Conservation (phyloP, 37 sponge, comb jelly and placozoan species). For the Chondrosia reniformis region DNA sequence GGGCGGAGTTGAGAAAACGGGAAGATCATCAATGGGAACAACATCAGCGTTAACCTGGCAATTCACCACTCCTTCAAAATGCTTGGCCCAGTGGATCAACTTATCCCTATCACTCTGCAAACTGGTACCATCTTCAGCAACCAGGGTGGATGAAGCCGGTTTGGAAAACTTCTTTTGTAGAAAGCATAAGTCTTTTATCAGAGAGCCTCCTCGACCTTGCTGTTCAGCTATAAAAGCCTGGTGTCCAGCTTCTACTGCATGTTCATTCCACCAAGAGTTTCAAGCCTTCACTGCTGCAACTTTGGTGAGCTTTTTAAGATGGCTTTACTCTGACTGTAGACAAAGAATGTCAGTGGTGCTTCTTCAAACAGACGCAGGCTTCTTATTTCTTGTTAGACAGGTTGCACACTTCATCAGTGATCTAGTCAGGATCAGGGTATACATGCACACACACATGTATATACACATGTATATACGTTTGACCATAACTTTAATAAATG, state of each 20-base stretch:
- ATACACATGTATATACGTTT: background rate
- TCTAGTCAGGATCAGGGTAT: background rate
- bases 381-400: background rate
- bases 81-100: constrained; percentile 8
- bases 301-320: background rate
- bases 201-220: constrained; percentile 8
- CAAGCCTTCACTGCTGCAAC: background rate
- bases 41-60: background rate
- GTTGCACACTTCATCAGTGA: background rate
- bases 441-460: background rate
- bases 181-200: constrained; percentile 4
- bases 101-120: constrained; percentile 2
- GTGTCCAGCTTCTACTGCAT: background rate
- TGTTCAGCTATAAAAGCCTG: background rate
- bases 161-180: background rate
- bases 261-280: background rate
- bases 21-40: too few relatives aligned
- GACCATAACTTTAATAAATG: background rate
- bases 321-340: background rate
- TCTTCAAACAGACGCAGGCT: background rate
- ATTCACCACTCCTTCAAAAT: background rate
- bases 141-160: constrained; percentile 8
- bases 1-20: too few relatives aligned
- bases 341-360: background rate
- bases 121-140: constrained; percentile 6